Evolutionary conservation across 1,140 invertebrate species (phyloP).

Genomic region (Coptotermes formosanus): DNA sequence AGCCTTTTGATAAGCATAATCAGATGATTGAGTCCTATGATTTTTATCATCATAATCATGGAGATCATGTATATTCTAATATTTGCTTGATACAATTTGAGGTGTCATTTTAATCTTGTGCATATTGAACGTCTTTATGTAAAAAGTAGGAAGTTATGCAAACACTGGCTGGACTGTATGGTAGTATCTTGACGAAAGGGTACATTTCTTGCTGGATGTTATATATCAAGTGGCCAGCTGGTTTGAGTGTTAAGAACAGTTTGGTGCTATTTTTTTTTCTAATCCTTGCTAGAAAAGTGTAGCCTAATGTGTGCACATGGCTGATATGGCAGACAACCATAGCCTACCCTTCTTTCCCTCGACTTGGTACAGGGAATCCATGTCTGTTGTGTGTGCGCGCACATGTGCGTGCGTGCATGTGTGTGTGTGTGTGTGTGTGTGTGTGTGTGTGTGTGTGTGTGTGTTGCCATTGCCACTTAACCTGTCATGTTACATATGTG

Average conservation of each 20-base stretch:
- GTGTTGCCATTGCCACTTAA: conserved; percentile 15
- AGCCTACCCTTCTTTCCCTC: conserved; percentile 7
- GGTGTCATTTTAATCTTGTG: conserved; percentile 3
- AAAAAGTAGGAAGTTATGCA: background rate
- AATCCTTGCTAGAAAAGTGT: conserved; percentile 22
- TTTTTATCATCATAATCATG: conserved; percentile 22
- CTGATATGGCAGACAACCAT: background rate
- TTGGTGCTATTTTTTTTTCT: conserved; percentile 28
- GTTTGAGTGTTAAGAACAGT: background rate
- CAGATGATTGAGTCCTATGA: conserved; percentile 23
- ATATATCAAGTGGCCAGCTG: background rate
- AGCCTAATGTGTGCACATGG: conserved; percentile 10
- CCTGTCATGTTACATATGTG: conserved; percentile 9
- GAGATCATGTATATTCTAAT: conserved; percentile 27
- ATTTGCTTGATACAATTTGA: conserved; percentile 24
- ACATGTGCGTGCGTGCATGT: too few relatives aligned
- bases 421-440: background rate
- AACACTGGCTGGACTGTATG: background rate
- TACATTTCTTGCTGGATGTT: background rate
- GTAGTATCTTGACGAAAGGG: conserved; percentile 4
- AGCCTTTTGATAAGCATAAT: conserved; percentile 23
- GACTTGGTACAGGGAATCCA: background rate
- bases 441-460: background rate
- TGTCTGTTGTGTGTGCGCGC: background rate
- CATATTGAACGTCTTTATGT: background rate